Evolutionary conservation across 2,888 invertebrate species (phyloP), one percentile per base, ranked within the genome.

Genomic region (Nebria brevicollis): DNA sequence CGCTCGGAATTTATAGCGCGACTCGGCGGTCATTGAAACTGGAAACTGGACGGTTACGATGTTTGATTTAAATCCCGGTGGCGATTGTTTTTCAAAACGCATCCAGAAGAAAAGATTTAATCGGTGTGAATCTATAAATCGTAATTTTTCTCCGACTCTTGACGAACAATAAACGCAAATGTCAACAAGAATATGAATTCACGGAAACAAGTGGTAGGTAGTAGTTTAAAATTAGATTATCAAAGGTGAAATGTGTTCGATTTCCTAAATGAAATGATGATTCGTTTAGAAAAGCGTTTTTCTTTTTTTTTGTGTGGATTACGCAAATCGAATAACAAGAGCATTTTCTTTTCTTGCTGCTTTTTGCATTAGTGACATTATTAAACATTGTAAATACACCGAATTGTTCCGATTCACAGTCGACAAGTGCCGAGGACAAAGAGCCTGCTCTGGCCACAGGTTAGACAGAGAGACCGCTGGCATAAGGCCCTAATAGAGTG

Each of bases 401-500:
- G 54, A 54, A 54, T 54, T 54, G 54, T 54, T 54, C 54, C 54
- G 54, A 54, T 54, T 54, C 54, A 8, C 11, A 54, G 54, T 54
- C 54, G 54, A 54, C 54, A 54, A 11, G 11, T 8, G 8, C 54
- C 54, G 54, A 54, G 7, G 54, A 54, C 54, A 54, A 54, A 54
- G 54, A 8, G 54, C 6, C 11, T 8, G 13, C 54, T 54, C 8
- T 54, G 54, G 54, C 34, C 54, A 54, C 54, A 13, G 54, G 54
- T 13, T 54, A 54, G 68, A 68, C n/a, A 4, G 68, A 68, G 68
- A 68, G 20, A 25, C 2, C 20, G 34, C 34, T 34, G 5, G 20
- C 68, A 20, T 20, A 68, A 70, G 70, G 70, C 70, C 70, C 70
- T 70, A 81, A 81, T 81, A 72, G 81, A 81, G 75, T 81, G 79